Conservation (phyloP, 2,797 vertebrate genomes). For the Gymnopithys bicolor region DNA sequence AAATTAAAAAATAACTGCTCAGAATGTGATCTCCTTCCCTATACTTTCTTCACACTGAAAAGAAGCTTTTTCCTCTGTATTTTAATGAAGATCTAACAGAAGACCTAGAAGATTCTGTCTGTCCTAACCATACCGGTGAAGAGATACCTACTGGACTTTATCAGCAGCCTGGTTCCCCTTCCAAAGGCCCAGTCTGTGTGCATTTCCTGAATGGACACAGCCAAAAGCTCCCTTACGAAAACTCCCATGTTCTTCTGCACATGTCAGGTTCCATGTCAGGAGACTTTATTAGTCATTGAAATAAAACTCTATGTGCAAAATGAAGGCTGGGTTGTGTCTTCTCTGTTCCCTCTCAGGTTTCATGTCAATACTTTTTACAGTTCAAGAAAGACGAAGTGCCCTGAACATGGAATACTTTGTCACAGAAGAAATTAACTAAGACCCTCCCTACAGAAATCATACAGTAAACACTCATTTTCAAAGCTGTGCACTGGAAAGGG, state of each 20-base stretch:
- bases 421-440: background rate
- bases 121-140: background rate
- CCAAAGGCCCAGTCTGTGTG: background rate
- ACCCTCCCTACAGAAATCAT: background rate
- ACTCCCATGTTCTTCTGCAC: background rate
- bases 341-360: background rate
- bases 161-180: constrained; percentile 54
- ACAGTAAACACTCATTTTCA: background rate
- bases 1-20: background rate
- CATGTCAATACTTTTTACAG: background rate
- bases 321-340: background rate
- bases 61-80: background rate
- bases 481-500: background rate
- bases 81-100: background rate
- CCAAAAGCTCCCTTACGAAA: background rate
- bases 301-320: background rate
- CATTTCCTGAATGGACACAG: background rate
- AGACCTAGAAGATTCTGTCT: background rate
- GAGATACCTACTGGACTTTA: constrained; percentile 56
- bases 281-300: background rate
- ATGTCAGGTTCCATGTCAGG: background rate
- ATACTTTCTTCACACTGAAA: background rate
- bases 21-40: background rate
- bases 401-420: background rate
- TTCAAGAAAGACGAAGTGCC: background rate